Base-by-base conservation (phyloP, 2,888 invertebrate species). In the Lochmaea crataegi region DNA sequence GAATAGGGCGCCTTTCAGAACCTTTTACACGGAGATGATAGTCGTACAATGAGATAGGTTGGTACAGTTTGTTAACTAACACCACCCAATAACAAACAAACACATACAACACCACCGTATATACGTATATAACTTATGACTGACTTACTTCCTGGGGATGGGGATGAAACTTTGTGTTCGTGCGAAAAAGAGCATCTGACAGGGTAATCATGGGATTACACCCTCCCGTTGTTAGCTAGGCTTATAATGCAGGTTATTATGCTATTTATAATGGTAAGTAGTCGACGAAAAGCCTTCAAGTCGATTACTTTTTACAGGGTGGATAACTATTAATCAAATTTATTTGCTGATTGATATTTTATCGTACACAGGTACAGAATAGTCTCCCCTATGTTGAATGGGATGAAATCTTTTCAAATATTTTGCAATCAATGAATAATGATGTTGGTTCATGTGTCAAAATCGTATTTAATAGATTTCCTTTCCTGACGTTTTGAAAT, bases 161-260 rank as follows among this genome's bases (percentile, higher is more conserved):
- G 67, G 64, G 71, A 71, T 78, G 76, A 79, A 78, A 75, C 51
- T 38, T 65, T 65, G 32, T 74, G 75, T 73, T 76, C 81, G 80
- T 81, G 82, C 81, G 81, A 80, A 81, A 82, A 81, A 76, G 77
- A 80, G 81, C 81, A 82, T 80, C 82, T 81, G 82, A 83, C 81
- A 77, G 63, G 69, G 71, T 45, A 70, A 73, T 76, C 73, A 70
- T 56, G 67, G 73, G 76, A 76, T 76, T 71, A 67, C 73, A 70
- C 76, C 76, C 74, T 69, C 71, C 57, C 42, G 26, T 16, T 53
- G 56, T 63, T 16, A 63, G 65, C 64, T 68, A 22, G 53, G 48
- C 71, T 65, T 58, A 70, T 76, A 70, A 76, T 72, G 58, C 73
- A 66, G 72, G 65, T 71, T 75, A 76, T 73, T 76, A 75, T 74